Evolutionary conservation across 2,113 vertebrate genomes (phyloP), one percentile per base, ranked within the genome.

Genomic region (Centrocercus urophasianus): DNA sequence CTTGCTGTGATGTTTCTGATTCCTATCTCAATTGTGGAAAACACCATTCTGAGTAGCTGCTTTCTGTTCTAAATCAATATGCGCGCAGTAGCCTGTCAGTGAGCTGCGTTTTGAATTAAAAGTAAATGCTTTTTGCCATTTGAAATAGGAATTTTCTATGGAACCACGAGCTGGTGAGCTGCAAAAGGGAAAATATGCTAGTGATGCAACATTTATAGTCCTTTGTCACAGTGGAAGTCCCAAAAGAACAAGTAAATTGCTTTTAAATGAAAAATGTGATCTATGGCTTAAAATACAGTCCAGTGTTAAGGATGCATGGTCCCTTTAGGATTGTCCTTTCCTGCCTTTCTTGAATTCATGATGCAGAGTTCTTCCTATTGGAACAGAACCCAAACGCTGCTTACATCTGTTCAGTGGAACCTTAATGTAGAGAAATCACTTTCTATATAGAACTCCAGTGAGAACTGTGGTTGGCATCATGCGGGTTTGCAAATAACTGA

Each of bases 331-430:
- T 85, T 86, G 52, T 8, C 57, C 50, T 76, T 85, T n/a, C 69
- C 25, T 83, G 50, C 83, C 93, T 96, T 96, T 65, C 86, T 96
- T 67, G 85, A 95, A 92, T 90, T 95, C 88, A 50, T 32, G 59
- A 75, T 95, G 93, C 76, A 57, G 93, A 95, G 79, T 92, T 96
- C 59, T 94, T 63, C 95, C 94, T 78, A 80, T 45, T 95, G 25
- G 60, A 93, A 57, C 67, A 71, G 60, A 84, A 71, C 50, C 72
- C 63, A 42, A 81, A 40, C 70, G 43, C 47, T 83, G 76, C 34
- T 74, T 90, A 12, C 89, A 60, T 54, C 73, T 78, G 76, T 93
- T 36, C 88, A 92, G 76, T 93, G 83, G 72, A 83, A 43, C 43
- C 90, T 89, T 91, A 71, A 40, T 40, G 61, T 4, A 88, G 86